Percentiles rank a stretch among this genome's conserved stretches.
Evolutionary conservation across 2,888 invertebrate genomes (phyloP).

Genomic region (Schizaphis graminum): DNA sequence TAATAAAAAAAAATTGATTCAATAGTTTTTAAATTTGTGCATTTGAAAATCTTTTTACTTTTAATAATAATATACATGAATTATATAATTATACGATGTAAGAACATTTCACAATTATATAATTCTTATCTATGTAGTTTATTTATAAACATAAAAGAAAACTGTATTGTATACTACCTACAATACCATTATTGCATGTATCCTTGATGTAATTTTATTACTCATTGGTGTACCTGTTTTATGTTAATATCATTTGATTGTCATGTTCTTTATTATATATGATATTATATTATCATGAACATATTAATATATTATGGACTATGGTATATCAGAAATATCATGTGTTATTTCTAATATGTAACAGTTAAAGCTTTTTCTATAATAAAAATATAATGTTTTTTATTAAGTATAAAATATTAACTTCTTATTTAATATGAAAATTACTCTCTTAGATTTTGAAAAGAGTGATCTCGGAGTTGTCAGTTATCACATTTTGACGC

Average conservation of each 20-base stretch:
- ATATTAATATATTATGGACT: too few relatives aligned
- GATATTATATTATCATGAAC: background rate
- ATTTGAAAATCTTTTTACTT: background rate
- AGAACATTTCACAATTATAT: background rate
- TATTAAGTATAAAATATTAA: background rate
- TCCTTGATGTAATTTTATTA: background rate
- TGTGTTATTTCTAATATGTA: background rate
- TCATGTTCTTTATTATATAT: slow-evolving; percentile 28
- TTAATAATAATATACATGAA: background rate
- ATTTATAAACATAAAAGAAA: background rate
- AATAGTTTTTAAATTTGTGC: background rate
- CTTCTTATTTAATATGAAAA: background rate
- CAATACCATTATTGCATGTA: background rate
- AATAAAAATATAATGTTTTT: background rate
- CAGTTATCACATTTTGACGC: background rate
- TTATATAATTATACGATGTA: background rate
- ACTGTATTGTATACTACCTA: background rate
- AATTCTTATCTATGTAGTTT: background rate
- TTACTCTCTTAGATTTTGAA: background rate
- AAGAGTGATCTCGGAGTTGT: background rate
- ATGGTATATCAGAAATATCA: background rate
- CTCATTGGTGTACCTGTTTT: background rate
- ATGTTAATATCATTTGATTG: slow-evolving; percentile 15
- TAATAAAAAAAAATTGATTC: too few relatives aligned
- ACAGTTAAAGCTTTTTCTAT: background rate